Percentiles rank a stretch among this genome's conserved stretches.
phyloP scores from a whole-genome alignment of 2,888 invertebrate genomes.

The Chrysomela aeneicollis region DNA sequence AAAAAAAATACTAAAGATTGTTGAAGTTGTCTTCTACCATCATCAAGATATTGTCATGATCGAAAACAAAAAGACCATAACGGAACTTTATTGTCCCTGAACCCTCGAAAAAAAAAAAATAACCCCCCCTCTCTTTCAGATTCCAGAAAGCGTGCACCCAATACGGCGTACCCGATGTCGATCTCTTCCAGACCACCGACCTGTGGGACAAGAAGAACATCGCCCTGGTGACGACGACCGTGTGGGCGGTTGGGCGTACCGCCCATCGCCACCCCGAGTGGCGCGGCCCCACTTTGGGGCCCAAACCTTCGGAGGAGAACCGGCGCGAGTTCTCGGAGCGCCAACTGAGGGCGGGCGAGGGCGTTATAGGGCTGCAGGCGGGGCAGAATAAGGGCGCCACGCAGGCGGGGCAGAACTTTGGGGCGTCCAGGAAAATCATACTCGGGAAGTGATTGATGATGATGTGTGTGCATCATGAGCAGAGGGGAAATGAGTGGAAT shows the following conservation, averaged over 20 bases:
- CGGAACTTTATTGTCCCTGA: no score
- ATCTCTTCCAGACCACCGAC: slow-evolving; percentile 91
- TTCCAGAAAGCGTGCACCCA: slow-evolving; percentile 83
- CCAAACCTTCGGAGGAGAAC: slow-evolving; percentile 86
- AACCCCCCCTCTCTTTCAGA: slow-evolving; percentile 59
- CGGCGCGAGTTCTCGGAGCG: slow-evolving; percentile 82
- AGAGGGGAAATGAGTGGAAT: no score
- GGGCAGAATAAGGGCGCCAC: slow-evolving; percentile 86
- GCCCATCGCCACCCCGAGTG: slow-evolving; percentile 85
- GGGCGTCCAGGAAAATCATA: slow-evolving; percentile 83
- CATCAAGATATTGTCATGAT: no score
- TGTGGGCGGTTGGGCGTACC: slow-evolving; percentile 89
- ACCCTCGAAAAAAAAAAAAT: no score
- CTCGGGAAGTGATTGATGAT: slow-evolving; percentile 71
- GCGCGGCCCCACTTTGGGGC: slow-evolving; percentile 83
- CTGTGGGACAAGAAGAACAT: slow-evolving; percentile 92
- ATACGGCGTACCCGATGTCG: slow-evolving; percentile 86
- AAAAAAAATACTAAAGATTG: no score
- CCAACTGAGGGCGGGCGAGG: slow-evolving; percentile 81
- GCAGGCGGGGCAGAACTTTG: slow-evolving; percentile 87
- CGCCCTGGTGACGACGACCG: slow-evolving; percentile 84
- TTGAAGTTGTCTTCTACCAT: no score
- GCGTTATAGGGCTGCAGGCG: slow-evolving; percentile 87
- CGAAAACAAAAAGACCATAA: no score
- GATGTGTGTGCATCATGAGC: no score